Conservation (phyloP, 1,140 invertebrate genomes). For the Agraylea sexmaculata region DNA sequence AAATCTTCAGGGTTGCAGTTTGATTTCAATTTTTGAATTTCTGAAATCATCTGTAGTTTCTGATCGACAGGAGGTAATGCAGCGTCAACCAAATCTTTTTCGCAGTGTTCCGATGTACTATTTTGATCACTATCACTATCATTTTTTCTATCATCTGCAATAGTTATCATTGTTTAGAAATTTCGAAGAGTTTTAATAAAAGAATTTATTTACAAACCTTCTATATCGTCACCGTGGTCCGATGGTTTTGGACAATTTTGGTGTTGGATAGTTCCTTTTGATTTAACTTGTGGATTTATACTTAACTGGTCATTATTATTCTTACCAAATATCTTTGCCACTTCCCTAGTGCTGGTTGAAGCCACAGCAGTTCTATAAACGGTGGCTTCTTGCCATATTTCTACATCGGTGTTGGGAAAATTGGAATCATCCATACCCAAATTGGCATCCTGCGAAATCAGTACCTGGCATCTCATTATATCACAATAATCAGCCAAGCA, state of each 20-base stretch:
- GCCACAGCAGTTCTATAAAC: slow-evolving; percentile 54
- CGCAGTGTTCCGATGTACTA: slow-evolving; percentile 40
- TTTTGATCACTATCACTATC: slow-evolving; percentile 30
- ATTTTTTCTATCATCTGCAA: slow-evolving; percentile 31
- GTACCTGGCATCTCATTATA: slow-evolving; percentile 86
- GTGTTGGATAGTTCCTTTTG: slow-evolving; percentile 13
- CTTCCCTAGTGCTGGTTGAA: slow-evolving; percentile 37
- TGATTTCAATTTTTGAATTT: slow-evolving; percentile 60
- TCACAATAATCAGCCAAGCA: slow-evolving; percentile 91
- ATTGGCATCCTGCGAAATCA: slow-evolving; percentile 57
- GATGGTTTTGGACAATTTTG: slow-evolving; percentile 19
- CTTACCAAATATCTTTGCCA: slow-evolving; percentile 24
- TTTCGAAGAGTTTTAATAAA: too few species aligned
- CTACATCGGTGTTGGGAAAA: slow-evolving; percentile 58
- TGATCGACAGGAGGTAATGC: slow-evolving; percentile 49
- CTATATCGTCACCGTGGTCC: slow-evolving; percentile 8
- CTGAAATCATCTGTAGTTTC: slow-evolving; percentile 50
- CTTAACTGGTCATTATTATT: slow-evolving; percentile 18
- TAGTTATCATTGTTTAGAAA: slow-evolving; percentile 13
- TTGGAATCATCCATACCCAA: slow-evolving; percentile 42
- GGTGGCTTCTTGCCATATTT: slow-evolving; percentile 60
- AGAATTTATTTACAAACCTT: too few species aligned
- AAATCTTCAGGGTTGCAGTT: slow-evolving; percentile 72
- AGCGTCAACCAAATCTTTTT: slow-evolving; percentile 56
- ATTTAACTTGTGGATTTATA: slow-evolving; percentile 13